Conservation (phyloP, 2,797 vertebrate species). For the Chaetophractus vellerosus region DNA sequence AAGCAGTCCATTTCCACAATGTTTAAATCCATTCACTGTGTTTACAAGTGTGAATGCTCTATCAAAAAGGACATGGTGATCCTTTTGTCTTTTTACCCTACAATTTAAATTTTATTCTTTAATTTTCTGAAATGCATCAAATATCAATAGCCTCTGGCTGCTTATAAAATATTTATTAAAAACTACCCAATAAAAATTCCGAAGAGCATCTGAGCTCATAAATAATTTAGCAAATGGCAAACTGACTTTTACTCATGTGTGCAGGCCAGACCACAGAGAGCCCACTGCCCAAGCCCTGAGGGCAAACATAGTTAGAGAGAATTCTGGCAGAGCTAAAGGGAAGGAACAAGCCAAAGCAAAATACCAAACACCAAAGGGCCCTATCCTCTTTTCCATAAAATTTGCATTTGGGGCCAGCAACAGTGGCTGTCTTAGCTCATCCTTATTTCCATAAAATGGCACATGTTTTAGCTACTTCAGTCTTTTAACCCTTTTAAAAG, state of each 20-base stretch:
- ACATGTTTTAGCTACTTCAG: neutral
- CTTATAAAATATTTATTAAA: conserved; percentile 83
- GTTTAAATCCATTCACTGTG: neutral
- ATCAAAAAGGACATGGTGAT: neutral
- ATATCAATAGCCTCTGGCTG: conserved; percentile 76
- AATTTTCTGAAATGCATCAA: conserved; percentile 75
- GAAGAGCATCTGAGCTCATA: conserved; percentile 82
- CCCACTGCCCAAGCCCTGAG: neutral
- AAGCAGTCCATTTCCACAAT: neutral
- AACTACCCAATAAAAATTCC: conserved; percentile 77
- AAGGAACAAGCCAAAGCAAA: neutral
- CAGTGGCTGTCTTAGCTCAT: neutral
- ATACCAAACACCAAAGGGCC: neutral
- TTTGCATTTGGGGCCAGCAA: neutral
- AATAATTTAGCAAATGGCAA: conserved; percentile 80
- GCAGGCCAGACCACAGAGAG: neutral
- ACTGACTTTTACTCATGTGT: conserved; percentile 60
- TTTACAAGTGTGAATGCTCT: neutral
- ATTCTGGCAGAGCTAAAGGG: neutral
- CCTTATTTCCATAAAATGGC: conserved; percentile 17
- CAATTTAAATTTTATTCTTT: conserved; percentile 72
- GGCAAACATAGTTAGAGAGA: neutral
- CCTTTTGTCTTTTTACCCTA: conserved; percentile 41
- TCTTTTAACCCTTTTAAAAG: neutral
- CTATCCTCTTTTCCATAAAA: neutral